A percentile compares a stretch with the other conserved stretches of the same genome.
phyloP scores from a whole-genome alignment of 1,140 invertebrate genomes.

The Monomorium pharaonis region DNA sequence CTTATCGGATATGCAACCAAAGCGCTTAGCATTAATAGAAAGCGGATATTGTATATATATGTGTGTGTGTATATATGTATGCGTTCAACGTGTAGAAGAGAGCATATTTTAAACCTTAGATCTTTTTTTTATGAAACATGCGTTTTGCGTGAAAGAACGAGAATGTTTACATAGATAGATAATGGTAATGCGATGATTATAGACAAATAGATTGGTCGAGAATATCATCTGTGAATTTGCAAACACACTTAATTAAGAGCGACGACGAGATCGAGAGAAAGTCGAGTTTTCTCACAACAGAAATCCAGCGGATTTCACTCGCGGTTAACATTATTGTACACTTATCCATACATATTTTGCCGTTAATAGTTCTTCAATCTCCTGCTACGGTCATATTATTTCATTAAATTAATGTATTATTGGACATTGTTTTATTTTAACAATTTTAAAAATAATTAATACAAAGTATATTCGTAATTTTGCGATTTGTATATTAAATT shows the following conservation, averaged over 20 bases:
- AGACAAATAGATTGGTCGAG: conserved; percentile 83
- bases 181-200: conserved; percentile 59
- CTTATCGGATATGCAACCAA: conserved; percentile 63
- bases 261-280: conserved; percentile 29
- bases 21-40: conserved; percentile 65
- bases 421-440: neutral
- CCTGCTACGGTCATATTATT: conserved; percentile 24
- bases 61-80: neutral
- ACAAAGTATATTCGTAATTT: neutral
- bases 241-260: conserved; percentile 57
- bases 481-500: neutral
- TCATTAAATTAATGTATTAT: neutral
- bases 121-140: conserved; percentile 22
- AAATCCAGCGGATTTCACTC: conserved; percentile 31
- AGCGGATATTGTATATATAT: conserved; percentile 43
- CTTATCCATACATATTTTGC: conserved; percentile 48
- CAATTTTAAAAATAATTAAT: conserved; percentile 5
- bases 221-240: conserved; percentile 70
- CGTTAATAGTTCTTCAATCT: conserved; percentile 57
- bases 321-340: conserved; percentile 60
- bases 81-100: conserved; percentile 26
- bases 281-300: conserved; percentile 12
- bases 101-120: conserved; percentile 44
- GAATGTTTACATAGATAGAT: conserved; percentile 39
- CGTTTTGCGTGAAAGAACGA: conserved; percentile 18